Base-by-base conservation (phyloP, 2,113 vertebrate genomes). In the Phoenicopterus ruber region DNA sequence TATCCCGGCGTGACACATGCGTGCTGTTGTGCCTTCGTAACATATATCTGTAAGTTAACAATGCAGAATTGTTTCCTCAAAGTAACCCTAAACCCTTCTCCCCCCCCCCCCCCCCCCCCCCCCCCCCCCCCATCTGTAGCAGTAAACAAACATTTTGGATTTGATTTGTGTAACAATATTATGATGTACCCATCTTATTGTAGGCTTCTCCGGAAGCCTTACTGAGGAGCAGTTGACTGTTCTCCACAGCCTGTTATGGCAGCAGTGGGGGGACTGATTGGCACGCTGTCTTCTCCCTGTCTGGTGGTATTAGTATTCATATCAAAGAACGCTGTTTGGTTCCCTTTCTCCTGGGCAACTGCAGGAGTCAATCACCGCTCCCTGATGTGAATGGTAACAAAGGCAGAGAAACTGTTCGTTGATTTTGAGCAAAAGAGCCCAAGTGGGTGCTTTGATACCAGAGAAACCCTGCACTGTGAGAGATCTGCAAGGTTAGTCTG, bases 361-460 rank as follows among this genome's bases (percentile, higher is more conserved):
- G 74, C 86, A 70, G 78, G 67, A 97, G 93, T 95, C 96, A 93
- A 22, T 96, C 94, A 82, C 80, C 0, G 8, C 82, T 96, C 70
- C 94, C 89, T 91, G 82, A 90, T 93, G 87, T 70, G 94, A 89
- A 74, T 74, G 81, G 70, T 55, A 94, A 94, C 77, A 94, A 79
- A 92, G 91, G 52, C 63, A 84, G 38, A 55, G 82, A 71, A 89
- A 73, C 76, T 63, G 49, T 86, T 94, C 54, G 17, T 88, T 93
- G 86, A 94, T 88, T 96, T 84, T 50, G 15, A 93, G 86, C 50
- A 70, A 86, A 91, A 94, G 90, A 91, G 46, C 67, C 65, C 61
- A 93, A 84, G 80, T 6, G 66, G 66, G 58, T 69, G 57, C 77
- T 96, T 97, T 93, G 95, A 86, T 92, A 85, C 81, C 82, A 63